Conservation (phyloP, 1,140 invertebrate species). For the Orchesella cincta region DNA sequence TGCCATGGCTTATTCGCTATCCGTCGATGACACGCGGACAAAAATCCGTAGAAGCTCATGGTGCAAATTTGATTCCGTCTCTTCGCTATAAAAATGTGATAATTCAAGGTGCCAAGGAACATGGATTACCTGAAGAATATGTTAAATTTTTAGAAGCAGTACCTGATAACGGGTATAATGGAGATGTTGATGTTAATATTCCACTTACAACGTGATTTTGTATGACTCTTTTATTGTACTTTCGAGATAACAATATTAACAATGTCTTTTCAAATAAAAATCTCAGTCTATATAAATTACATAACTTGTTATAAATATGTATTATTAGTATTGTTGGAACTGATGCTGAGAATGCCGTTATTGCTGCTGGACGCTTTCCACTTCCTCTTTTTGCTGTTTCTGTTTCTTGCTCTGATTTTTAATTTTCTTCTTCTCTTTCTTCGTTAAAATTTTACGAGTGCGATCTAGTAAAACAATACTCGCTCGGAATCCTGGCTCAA, state of each 20-base stretch:
- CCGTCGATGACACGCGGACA: constrained; percentile 59
- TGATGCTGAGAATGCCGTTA: neutral
- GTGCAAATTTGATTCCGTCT: constrained; percentile 66
- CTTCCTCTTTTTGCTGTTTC: constrained; percentile 20
- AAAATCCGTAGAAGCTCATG: constrained; percentile 54
- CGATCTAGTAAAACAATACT: constrained; percentile 10
- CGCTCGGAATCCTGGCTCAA: constrained; percentile 48
- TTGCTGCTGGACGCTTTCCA: neutral
- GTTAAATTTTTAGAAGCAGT: constrained; percentile 65
- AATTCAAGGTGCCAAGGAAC: constrained; percentile 68
- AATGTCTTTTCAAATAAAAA: neutral
- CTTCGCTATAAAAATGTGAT: constrained; percentile 68
- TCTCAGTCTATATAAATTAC: neutral
- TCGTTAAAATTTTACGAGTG: neutral
- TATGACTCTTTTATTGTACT: neutral
- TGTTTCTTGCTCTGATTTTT: constrained; percentile 11
- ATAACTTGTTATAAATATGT: neutral
- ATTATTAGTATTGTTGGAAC: neutral
- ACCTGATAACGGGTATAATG: constrained; percentile 68
- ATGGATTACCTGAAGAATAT: constrained; percentile 69
- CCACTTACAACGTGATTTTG: constrained; percentile 33
- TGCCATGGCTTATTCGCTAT: constrained; percentile 72
- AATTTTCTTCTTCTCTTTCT: neutral
- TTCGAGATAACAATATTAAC: neutral
- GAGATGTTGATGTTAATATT: constrained; percentile 55